Evolutionary conservation across 2,113 vertebrate species (phyloP).

Genomic region (Chionis minor): DNA sequence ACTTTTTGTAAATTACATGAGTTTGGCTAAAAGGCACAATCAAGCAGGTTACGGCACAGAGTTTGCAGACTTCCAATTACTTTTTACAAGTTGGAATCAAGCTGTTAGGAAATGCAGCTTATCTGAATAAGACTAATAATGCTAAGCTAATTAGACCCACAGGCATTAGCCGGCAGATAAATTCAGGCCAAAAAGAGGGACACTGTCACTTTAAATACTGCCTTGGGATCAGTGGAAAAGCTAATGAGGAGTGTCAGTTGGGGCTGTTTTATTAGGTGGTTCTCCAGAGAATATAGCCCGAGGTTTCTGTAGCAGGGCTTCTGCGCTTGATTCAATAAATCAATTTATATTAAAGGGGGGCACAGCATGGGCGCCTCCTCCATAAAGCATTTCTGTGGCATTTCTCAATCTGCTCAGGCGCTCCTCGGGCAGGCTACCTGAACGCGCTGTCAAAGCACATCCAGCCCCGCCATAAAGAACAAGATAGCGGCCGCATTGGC

Average conservation of each 20-base stretch:
- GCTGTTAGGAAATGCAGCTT: conserved; percentile 69
- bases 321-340: conserved; percentile 76
- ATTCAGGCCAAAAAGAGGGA: conserved; percentile 70
- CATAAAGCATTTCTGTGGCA: conserved; percentile 59
- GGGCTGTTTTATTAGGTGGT: conserved; percentile 75
- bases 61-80: conserved; percentile 66
- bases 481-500: neutral
- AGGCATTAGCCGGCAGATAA: conserved; percentile 68
- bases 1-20: conserved; percentile 53
- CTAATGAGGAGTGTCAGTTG: conserved; percentile 77
- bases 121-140: conserved; percentile 71
- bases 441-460: conserved; percentile 19
- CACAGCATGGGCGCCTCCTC: conserved; percentile 8
- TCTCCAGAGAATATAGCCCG: conserved; percentile 67
- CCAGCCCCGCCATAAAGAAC: conserved; percentile 20
- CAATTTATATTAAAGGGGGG: conserved; percentile 74
- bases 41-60: conserved; percentile 36
- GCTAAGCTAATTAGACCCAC: conserved; percentile 72
- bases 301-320: conserved; percentile 71
- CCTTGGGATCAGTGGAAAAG: conserved; percentile 70
- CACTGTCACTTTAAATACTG: conserved; percentile 77
- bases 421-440: conserved; percentile 41
- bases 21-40: conserved; percentile 64
- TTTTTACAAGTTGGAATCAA: conserved; percentile 73
- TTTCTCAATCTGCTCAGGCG: conserved; percentile 66